Percentiles rank a stretch among this genome's conserved stretches.
phyloP scores from a whole-genome alignment of 2,888 invertebrate genomes.

The Nemoura dubitans region DNA sequence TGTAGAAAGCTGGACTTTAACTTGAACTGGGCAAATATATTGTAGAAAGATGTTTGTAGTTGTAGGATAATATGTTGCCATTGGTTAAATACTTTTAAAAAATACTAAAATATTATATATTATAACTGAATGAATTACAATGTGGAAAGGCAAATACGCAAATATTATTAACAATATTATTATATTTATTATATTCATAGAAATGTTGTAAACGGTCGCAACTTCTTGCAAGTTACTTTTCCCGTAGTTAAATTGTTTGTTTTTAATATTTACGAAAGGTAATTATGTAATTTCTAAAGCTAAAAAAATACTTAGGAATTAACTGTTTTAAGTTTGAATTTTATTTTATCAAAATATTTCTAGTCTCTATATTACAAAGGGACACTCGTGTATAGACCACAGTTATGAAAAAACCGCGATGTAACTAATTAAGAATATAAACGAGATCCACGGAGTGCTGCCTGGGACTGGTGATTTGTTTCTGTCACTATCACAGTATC shows the following conservation, averaged over 20 bases:
- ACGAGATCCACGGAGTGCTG: not conserved
- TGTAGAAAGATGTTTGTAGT: constrained; percentile 37
- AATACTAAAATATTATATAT: constrained; percentile 33
- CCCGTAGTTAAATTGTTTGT: not conserved
- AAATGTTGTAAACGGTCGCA: not conserved
- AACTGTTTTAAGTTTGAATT: constrained; percentile 39
- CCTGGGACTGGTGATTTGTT: not conserved
- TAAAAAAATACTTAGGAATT: constrained; percentile 17
- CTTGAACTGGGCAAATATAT: constrained; percentile 14
- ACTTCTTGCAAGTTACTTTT: not conserved
- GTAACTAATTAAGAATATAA: not conserved
- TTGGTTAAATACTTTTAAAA: constrained; percentile 31
- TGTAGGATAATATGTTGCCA: constrained; percentile 37
- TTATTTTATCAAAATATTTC: constrained; percentile 40
- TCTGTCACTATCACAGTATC: not conserved
- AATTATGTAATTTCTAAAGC: constrained; percentile 15
- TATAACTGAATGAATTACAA: not conserved
- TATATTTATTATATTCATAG: not conserved
- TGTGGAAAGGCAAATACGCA: constrained; percentile 40
- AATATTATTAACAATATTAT: constrained; percentile 28
- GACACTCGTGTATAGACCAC: constrained; percentile 41
- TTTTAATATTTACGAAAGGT: not conserved
- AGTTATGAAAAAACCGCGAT: constrained; percentile 34
- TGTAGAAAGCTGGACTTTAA: constrained; percentile 35
- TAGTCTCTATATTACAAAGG: constrained; percentile 25